These are phyloP conservation scores for Egretta garzetta DNA, from an alignment of 2,113 vertebrate genomes.

Conservation along the genomic window DNA sequence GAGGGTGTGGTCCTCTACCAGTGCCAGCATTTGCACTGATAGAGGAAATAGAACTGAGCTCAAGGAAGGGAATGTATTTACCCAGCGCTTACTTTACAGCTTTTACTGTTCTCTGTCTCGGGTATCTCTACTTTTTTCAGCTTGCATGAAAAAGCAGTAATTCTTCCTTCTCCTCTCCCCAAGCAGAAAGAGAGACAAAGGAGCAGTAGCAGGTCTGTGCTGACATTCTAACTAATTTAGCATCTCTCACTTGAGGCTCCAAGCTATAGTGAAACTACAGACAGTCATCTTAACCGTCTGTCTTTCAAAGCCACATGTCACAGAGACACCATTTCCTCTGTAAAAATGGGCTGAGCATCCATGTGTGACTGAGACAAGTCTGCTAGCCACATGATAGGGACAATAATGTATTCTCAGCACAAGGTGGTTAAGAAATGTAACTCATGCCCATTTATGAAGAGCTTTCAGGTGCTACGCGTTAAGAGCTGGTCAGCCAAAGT, in stretches of 20 bases:
- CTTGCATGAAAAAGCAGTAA: background rate
- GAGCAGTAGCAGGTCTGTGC: constrained; percentile 67
- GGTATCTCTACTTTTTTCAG: background rate
- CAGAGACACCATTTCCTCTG: constrained; percentile 16
- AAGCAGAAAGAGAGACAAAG: constrained; percentile 56
- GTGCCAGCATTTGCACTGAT: background rate
- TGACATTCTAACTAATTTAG: background rate
- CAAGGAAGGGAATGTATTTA: background rate
- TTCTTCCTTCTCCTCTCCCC: background rate
- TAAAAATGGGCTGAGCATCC: background rate
- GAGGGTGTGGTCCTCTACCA: constrained; percentile 12
- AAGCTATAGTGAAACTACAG: background rate
- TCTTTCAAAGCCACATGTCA: background rate
- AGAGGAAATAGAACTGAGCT: constrained; percentile 43
- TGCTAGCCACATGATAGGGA: background rate
- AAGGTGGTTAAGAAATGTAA: background rate
- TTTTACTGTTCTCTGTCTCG: background rate
- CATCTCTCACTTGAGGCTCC: background rate
- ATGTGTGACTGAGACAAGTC: background rate
- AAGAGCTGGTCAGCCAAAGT: background rate
- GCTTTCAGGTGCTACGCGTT: background rate
- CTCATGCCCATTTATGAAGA: background rate
- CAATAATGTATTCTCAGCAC: background rate
- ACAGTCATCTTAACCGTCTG: background rate
- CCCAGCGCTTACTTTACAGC: background rate